phyloP scores from a whole-genome alignment of 2,888 invertebrate species.

The Aleiodes testaceus region DNA sequence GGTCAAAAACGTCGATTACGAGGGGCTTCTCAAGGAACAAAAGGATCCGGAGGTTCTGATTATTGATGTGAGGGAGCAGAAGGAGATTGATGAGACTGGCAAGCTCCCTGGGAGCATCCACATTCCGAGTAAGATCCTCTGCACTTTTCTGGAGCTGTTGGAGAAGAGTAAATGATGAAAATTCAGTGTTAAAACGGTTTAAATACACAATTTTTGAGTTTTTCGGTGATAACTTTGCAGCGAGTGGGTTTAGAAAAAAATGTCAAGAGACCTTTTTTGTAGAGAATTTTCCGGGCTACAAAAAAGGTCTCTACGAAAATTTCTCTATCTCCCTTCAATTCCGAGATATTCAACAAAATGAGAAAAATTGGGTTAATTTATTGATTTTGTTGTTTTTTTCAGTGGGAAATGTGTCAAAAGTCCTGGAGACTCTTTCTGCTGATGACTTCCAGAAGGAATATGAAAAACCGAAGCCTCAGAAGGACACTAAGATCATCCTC shows the following conservation, averaged over 20 bases:
- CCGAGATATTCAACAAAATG: neutral
- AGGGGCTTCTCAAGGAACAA: constrained; percentile 69
- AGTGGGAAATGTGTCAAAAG: constrained; percentile 76
- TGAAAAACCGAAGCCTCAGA: constrained; percentile 76
- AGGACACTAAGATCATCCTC: constrained; percentile 78
- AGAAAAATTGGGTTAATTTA: neutral
- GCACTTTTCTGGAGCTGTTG: neutral
- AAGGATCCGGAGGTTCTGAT: constrained; percentile 75
- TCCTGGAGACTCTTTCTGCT: constrained; percentile 72
- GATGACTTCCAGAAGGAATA: constrained; percentile 77
- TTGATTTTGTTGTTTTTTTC: constrained; percentile 55
- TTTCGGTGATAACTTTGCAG: no score
- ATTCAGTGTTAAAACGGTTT: no score
- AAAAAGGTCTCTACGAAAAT: no score
- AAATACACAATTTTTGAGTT: no score
- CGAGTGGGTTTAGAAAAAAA: no score
- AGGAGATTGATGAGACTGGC: constrained; percentile 81
- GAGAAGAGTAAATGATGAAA: no score
- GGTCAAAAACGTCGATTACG: constrained; percentile 54
- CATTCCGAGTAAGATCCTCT: constrained; percentile 79
- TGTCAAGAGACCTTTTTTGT: no score
- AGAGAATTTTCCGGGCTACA: no score
- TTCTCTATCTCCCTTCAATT: neutral
- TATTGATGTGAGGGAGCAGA: constrained; percentile 85
- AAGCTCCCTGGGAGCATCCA: constrained; percentile 83